A percentile compares a stretch with the other conserved stretches of the same genome.
These are phyloP conservation scores for Amiota communis DNA, from an alignment of 2,888 invertebrate genomes.

Conservation along the genomic window DNA sequence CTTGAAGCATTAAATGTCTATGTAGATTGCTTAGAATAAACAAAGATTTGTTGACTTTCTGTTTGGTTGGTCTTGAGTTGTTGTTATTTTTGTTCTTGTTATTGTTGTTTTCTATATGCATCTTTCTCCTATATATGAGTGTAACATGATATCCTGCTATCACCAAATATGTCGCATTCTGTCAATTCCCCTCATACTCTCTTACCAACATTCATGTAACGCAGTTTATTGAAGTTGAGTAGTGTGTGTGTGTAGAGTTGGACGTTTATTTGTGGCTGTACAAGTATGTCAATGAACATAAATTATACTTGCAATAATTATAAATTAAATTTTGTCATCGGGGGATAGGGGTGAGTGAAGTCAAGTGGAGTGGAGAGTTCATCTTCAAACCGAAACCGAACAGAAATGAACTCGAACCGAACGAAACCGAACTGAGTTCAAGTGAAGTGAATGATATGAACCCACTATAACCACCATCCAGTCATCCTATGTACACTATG, in stretches of 20 bases:
- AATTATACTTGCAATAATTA: slow-evolving; percentile 67
- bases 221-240: not conserved
- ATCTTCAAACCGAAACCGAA: not conserved
- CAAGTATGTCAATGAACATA: slow-evolving; percentile 62
- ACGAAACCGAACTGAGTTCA: too few relatives aligned
- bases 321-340: slow-evolving; percentile 67
- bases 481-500: not conserved
- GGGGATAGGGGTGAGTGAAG: slow-evolving; percentile 45
- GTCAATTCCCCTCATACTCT: not conserved
- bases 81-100: too few relatives aligned
- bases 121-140: too few relatives aligned
- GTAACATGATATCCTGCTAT: too few relatives aligned
- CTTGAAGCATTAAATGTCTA: too few relatives aligned
- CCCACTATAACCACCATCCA: not conserved
- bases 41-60: too few relatives aligned
- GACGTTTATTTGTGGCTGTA: too few relatives aligned
- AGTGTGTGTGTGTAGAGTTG: not conserved
- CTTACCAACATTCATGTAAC: not conserved
- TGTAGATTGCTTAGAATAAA: too few relatives aligned
- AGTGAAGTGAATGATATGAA: not conserved
- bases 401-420: too few relatives aligned
- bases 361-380: not conserved
- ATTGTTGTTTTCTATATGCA: too few relatives aligned
- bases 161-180: too few relatives aligned
- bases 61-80: too few relatives aligned